Conservation (phyloP, 2,113 vertebrate species). For the Candoia aspera region DNA sequence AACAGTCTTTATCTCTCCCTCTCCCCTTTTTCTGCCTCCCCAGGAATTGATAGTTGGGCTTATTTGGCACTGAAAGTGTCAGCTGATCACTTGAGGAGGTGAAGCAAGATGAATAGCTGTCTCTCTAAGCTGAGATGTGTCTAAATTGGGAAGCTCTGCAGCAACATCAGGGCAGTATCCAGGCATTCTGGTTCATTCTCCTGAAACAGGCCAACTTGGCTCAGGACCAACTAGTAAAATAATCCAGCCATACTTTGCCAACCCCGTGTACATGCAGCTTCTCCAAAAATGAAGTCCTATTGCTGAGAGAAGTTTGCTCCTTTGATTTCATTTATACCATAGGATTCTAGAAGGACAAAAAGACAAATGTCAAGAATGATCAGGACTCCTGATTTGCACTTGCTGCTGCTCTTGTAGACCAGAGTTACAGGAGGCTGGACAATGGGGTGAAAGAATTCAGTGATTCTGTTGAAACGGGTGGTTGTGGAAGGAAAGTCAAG, state of each 20-base stretch:
- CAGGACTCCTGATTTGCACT: no score
- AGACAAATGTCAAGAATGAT: no score
- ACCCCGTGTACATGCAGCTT: neutral
- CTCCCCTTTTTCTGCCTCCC: neutral
- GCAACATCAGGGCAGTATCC: slow-evolving; percentile 44
- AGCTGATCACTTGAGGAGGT: slow-evolving; percentile 40
- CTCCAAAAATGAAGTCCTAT: slow-evolving; percentile 44
- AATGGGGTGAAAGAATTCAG: no score
- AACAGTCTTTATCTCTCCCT: neutral
- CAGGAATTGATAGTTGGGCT: slow-evolving; percentile 34
- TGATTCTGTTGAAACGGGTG: no score
- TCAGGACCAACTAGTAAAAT: slow-evolving; percentile 38
- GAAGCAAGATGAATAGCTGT: slow-evolving; percentile 46
- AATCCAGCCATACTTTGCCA: slow-evolving; percentile 37
- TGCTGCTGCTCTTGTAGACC: no score
- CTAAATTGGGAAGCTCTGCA: slow-evolving; percentile 50
- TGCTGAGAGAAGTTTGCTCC: neutral
- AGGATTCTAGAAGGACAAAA: neutral
- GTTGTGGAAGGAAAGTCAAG: no score
- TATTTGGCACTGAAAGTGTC: slow-evolving; percentile 33
- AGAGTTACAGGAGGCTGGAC: no score
- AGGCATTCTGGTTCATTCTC: slow-evolving; percentile 31
- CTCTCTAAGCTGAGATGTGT: slow-evolving; percentile 42
- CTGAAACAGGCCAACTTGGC: slow-evolving; percentile 46
- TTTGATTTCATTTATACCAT: neutral